Conservation (phyloP, 1,140 invertebrate genomes). For the Tetramorium simillimum region DNA sequence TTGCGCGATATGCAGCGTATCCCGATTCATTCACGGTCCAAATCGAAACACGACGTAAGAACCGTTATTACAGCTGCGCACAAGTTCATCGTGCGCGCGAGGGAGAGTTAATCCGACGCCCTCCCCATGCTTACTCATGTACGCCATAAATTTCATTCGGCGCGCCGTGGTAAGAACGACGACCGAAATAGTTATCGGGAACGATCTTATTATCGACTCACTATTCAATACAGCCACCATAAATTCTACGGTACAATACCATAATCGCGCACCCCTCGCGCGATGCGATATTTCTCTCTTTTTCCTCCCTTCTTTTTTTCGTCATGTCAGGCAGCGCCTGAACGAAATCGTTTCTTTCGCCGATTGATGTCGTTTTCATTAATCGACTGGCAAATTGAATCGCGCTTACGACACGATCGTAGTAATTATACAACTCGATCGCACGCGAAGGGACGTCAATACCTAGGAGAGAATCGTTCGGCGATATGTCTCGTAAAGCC, state of each 20-base stretch:
- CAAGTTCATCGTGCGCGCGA: not conserved
- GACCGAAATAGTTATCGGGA: constrained; percentile 49
- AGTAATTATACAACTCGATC: constrained; percentile 46
- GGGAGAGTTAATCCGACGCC: constrained; percentile 20
- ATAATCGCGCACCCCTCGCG: not conserved
- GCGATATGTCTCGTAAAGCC: constrained; percentile 8
- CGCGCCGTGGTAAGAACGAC: constrained; percentile 18
- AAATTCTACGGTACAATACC: constrained; percentile 18
- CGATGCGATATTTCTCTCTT: constrained; percentile 8
- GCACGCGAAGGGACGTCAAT: not conserved
- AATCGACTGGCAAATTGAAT: constrained; percentile 28
- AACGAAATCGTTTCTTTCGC: not conserved
- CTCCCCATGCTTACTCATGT: constrained; percentile 10
- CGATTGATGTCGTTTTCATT: not conserved
- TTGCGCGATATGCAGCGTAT: not conserved
- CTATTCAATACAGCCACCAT: constrained; percentile 23
- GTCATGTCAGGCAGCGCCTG: no score
- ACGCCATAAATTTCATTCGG: constrained; percentile 32
- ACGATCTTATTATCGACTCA: constrained; percentile 40
- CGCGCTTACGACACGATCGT: constrained; percentile 15
- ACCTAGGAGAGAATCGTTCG: not conserved
- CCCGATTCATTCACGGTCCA: not conserved
- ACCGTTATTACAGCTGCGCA: constrained; percentile 29
- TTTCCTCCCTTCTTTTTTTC: not conserved
- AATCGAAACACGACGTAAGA: constrained; percentile 28